Percentiles rank a stretch among this genome's conserved stretches.
These are phyloP conservation scores for Gopherus flavomarginatus DNA, from an alignment of 2,113 vertebrate species.

Conservation along the genomic window DNA sequence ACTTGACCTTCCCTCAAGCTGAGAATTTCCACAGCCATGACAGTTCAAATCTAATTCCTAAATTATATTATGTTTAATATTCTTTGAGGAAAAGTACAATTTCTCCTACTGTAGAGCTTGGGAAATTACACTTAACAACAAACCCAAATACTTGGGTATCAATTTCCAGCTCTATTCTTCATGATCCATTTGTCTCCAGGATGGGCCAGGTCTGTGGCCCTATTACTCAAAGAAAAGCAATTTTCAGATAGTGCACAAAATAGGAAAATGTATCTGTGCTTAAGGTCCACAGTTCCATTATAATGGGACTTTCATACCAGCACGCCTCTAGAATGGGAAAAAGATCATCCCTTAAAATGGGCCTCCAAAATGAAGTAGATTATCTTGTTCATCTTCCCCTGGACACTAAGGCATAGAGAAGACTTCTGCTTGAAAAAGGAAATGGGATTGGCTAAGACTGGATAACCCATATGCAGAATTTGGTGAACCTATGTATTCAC, in stretches of 20 bases:
- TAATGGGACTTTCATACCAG: background rate
- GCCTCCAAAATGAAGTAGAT: background rate
- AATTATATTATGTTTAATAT: background rate
- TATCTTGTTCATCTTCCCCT: background rate
- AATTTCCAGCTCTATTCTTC: background rate
- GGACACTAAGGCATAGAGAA: background rate
- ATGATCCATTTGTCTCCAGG: background rate
- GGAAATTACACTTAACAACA: background rate
- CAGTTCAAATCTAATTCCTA: accelerated
- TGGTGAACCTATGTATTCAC: no score
- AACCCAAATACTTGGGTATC: background rate
- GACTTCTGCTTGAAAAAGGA: background rate
- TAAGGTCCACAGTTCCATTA: background rate
- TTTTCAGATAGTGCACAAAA: background rate
- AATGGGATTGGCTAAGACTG: background rate
- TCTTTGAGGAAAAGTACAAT: background rate
- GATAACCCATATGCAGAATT: background rate
- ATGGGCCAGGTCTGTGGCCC: background rate
- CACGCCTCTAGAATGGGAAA: background rate
- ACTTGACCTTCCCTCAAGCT: background rate
- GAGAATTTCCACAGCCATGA: background rate
- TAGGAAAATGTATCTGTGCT: background rate
- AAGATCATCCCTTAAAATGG: background rate
- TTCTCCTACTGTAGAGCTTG: background rate
- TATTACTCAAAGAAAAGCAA: background rate